Evolutionary conservation across 2,888 invertebrate species (phyloP).

Genomic region (Myopa testacea): DNA sequence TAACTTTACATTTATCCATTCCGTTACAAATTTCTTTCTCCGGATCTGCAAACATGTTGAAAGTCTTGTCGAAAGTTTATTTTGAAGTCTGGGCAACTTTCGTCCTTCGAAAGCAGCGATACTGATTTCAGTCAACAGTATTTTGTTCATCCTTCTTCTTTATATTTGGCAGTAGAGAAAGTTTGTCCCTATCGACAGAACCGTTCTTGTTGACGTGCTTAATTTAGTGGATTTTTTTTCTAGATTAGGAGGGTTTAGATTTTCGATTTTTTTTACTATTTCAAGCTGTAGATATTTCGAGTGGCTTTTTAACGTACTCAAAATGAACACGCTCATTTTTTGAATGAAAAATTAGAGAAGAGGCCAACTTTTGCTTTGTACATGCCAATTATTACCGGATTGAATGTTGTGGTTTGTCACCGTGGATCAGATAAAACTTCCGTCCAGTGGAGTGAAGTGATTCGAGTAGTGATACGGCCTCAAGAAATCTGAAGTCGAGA

Average conservation of each 20-base stretch:
- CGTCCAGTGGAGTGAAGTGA: too few relatives aligned
- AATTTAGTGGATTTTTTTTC: background rate
- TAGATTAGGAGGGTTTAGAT: background rate
- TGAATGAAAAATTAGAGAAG: too few relatives aligned
- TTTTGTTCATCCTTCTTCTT: background rate
- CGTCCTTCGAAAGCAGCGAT: background rate
- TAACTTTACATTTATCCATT: conserved; percentile 15
- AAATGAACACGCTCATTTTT: too few relatives aligned
- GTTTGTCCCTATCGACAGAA: background rate
- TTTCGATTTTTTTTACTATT: too few relatives aligned
- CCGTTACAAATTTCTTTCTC: background rate
- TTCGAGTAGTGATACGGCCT: too few relatives aligned
- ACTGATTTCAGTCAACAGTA: background rate
- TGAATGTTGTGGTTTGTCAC: too few relatives aligned
- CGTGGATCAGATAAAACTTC: too few relatives aligned
- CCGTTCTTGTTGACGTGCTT: background rate
- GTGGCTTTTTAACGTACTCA: too few relatives aligned
- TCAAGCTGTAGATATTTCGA: too few relatives aligned
- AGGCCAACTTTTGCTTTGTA: too few relatives aligned
- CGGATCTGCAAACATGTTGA: conserved; percentile 23
- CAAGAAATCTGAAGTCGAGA: too few relatives aligned
- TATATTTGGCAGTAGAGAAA: background rate
- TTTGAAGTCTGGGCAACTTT: background rate
- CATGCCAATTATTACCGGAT: too few relatives aligned
- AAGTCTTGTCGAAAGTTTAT: conserved; percentile 16